Evolutionary conservation across 2,797 vertebrate genomes (phyloP).

Genomic region (Pseudomugil gertrudae): DNA sequence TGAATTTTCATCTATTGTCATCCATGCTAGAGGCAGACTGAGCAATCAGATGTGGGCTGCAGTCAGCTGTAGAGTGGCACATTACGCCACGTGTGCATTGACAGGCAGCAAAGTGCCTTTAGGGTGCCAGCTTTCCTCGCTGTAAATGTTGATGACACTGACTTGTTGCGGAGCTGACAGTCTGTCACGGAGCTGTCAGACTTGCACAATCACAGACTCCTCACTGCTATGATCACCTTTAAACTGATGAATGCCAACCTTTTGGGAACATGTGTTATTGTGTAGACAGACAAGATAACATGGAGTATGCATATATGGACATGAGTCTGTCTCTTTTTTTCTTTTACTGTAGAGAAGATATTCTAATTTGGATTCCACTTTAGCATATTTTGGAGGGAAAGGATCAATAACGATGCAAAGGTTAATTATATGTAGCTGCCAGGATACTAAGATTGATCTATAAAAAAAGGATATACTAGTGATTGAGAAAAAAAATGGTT

Average conservation of each 20-base stretch:
- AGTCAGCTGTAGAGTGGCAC: conserved; percentile 26
- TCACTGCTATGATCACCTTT: conserved; percentile 71
- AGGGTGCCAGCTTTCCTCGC: conserved; percentile 70
- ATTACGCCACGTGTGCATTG: conserved; percentile 43
- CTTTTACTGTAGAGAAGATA: not conserved
- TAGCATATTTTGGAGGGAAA: not conserved
- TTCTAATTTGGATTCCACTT: conserved; percentile 5
- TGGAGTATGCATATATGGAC: conserved; percentile 1
- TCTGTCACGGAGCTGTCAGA: conserved; percentile 69
- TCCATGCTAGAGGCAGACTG: conserved; percentile 3
- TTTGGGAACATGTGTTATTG: conserved; percentile 35
- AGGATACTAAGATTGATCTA: not conserved
- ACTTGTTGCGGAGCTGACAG: conserved; percentile 73
- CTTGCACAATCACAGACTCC: conserved; percentile 54
- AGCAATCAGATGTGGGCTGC: conserved; percentile 18
- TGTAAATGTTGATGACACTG: conserved; percentile 65
- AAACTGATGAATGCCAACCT: conserved; percentile 59
- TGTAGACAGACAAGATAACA: conserved; percentile 17
- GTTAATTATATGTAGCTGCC: not conserved
- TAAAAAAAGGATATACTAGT: no score
- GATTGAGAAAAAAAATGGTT: not conserved
- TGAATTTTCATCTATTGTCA: conserved; percentile 64
- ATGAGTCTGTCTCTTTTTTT: conserved; percentile 5
- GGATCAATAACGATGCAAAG: conserved; percentile 2
- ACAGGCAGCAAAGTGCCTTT: conserved; percentile 62